Base-by-base conservation (phyloP, 1,140 invertebrate species). In the Rhizoglyphus robini region DNA sequence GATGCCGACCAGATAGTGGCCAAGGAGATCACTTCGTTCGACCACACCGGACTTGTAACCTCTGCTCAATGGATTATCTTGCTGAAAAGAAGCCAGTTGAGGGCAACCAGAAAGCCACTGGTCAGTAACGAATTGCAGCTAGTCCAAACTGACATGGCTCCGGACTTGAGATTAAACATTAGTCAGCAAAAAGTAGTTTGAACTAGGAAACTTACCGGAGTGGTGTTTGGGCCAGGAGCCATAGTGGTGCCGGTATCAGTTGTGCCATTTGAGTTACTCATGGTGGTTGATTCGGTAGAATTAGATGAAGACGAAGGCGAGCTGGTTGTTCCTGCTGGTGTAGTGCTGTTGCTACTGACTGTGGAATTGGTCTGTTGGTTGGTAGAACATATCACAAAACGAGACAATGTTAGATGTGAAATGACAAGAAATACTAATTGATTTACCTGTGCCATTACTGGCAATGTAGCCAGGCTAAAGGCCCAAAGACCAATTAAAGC, bases 381-480 rank as follows among this genome's bases (percentile, higher is more conserved):
- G n/a, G n/a, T n/a, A n/a, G n/a, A n/a, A n/a, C n/a, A n/a, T n/a
- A n/a, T n/a, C n/a, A n/a, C n/a, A n/a, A n/a, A n/a, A n/a, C n/a
- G n/a, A n/a, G n/a, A n/a, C n/a, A n/a, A n/a, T n/a, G n/a, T n/a
- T n/a, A n/a, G n/a, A n/a, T n/a, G n/a, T n/a, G n/a, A n/a, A n/a
- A n/a, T n/a, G n/a, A n/a, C n/a, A n/a, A n/a, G n/a, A n/a, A n/a
- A n/a, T n/a, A n/a, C n/a, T n/a, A n/a, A n/a, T n/a, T n/a, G n/a
- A n/a, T n/a, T n/a, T n/a, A 54, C 51, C 51, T 54, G 51, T 54
- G 51, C 51, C 51, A 54, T 54, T 32, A 54, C 51, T 32, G 8
- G 51, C 8, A 54, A 11, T 25, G 51, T 20, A 32, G 41, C 41
- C 41, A 46, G 15, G 41, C 23, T 46, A 23, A 46, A 46, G 23